Conservation (phyloP, 2,113 vertebrate species). For the Poecilia latipinna region DNA sequence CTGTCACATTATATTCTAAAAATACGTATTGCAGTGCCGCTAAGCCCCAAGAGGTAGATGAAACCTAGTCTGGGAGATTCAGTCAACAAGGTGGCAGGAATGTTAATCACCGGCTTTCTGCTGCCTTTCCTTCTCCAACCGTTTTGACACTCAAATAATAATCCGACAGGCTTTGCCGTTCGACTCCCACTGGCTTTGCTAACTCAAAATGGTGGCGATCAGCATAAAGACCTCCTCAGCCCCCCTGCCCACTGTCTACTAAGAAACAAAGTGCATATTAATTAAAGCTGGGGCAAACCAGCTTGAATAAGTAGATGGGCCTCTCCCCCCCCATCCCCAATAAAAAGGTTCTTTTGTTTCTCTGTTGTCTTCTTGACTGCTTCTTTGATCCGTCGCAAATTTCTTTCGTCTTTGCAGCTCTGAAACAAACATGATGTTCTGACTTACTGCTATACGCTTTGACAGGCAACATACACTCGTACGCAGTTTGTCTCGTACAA, state of each 20-base stretch:
- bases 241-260: conserved; percentile 37
- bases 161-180: conserved; percentile 64
- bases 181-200: conserved; percentile 64
- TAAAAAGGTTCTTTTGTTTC: conserved; percentile 24
- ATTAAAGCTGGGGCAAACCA: conserved; percentile 56
- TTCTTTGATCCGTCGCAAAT: background rate
- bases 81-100: conserved; percentile 73
- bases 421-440: conserved; percentile 5
- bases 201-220: conserved; percentile 42
- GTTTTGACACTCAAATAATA: conserved; percentile 73
- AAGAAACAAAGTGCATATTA: conserved; percentile 60
- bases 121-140: conserved; percentile 68
- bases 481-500: conserved; percentile 23
- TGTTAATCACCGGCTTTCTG: conserved; percentile 73
- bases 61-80: conserved; percentile 60
- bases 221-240: conserved; percentile 49
- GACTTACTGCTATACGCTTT: background rate
- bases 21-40: conserved; percentile 8
- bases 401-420: background rate
- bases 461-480: conserved; percentile 11
- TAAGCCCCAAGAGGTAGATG: conserved; percentile 43
- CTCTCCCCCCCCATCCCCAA: background rate
- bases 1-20: background rate
- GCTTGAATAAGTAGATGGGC: conserved; percentile 33
- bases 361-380: background rate